Percentiles rank a stretch among this genome's conserved stretches.
Evolutionary conservation across 2,113 vertebrate genomes (phyloP).

Genomic region (Sphaerodactylus townsendi): DNA sequence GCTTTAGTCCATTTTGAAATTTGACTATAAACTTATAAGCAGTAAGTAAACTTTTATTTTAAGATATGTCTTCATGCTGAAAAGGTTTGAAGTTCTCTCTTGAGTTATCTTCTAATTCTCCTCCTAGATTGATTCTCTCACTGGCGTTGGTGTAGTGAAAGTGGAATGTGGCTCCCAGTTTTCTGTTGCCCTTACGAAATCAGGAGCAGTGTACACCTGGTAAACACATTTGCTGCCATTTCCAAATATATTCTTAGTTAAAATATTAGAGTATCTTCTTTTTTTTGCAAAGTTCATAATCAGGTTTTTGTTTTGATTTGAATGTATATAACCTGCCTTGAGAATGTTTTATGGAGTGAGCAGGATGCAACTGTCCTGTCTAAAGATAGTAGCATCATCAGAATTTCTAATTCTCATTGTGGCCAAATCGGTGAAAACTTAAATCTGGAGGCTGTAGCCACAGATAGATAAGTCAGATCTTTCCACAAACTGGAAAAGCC

Average conservation of each 20-base stretch:
- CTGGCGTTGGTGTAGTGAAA: slow-evolving; percentile 95
- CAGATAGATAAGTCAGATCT: no score
- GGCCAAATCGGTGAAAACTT: no score
- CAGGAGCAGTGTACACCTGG: slow-evolving; percentile 97
- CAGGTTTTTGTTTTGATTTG: no score
- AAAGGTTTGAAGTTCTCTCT: background rate
- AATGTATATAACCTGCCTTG: no score
- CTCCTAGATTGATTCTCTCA: slow-evolving; percentile 94
- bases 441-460: no score
- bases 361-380: no score
- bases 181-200: slow-evolving; percentile 96
- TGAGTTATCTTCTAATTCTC: background rate
- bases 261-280: background rate
- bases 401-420: no score
- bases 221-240: slow-evolving; percentile 51
- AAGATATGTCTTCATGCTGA: background rate
- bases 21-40: no score
- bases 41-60: background rate
- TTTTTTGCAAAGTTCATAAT: background rate
- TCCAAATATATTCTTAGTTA: background rate
- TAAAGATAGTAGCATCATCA: no score
- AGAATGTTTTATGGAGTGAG: no score
- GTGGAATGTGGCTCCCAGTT: slow-evolving; percentile 98
- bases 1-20: background rate
- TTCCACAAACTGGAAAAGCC: no score